phyloP scores from a whole-genome alignment of 2,888 invertebrate genomes.

The Rhagium mordax region DNA sequence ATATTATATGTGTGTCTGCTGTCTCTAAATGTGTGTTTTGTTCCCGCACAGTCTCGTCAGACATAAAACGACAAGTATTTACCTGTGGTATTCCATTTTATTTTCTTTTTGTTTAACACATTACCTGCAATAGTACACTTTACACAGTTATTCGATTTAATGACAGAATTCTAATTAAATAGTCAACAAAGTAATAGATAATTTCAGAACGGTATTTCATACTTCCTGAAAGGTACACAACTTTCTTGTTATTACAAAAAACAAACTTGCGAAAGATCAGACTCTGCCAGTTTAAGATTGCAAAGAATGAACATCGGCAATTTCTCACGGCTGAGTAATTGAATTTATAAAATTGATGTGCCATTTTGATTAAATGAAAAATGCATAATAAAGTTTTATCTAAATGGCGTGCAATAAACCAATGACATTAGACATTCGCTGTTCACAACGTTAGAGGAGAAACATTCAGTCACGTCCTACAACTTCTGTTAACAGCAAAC shows the following conservation, averaged over 20 bases:
- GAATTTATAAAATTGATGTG: constrained; percentile 44
- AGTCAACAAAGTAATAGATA: not conserved
- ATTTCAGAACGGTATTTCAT: not conserved
- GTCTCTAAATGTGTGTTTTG: too few species aligned
- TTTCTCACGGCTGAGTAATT: constrained; percentile 32
- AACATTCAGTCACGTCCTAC: constrained; percentile 57
- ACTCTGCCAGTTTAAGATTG: constrained; percentile 7
- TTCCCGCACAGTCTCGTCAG: too few species aligned
- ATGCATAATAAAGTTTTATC: constrained; percentile 46
- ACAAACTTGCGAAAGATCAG: not conserved
- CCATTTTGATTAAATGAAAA: constrained; percentile 51
- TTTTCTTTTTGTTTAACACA: too few species aligned
- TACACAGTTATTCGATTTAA: too few species aligned
- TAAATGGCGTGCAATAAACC: constrained; percentile 50
- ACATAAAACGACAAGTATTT: too few species aligned
- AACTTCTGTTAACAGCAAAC: constrained; percentile 61
- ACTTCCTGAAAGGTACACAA: constrained; percentile 1
- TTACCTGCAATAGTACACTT: too few species aligned
- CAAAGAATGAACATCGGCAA: constrained; percentile 10
- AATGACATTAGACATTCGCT: constrained; percentile 53
- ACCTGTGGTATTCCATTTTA: too few species aligned
- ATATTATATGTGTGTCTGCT: too few species aligned
- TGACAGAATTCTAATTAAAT: not conserved
- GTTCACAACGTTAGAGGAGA: constrained; percentile 47
- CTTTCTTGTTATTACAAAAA: not conserved